A percentile compares a stretch with the other conserved stretches of the same genome.
Conservation (phyloP, 2,888 invertebrate genomes). For the Saturnia pavonia region DNA sequence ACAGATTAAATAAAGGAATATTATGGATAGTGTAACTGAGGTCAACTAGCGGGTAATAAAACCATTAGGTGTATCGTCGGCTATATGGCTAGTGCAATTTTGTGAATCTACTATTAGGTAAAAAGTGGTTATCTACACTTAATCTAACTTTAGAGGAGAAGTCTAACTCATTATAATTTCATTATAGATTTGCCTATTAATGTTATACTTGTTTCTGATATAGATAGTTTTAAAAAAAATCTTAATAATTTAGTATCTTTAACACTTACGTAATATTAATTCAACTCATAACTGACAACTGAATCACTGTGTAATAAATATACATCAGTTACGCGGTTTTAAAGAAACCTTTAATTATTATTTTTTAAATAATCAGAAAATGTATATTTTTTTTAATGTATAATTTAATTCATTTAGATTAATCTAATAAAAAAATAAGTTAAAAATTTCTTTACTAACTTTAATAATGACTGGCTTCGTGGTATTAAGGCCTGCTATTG, state of each 20-base stretch:
- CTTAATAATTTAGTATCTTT: background rate
- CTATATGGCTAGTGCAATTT: background rate
- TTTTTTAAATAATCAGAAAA: too few relatives aligned
- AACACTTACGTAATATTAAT: background rate
- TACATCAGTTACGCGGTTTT: background rate
- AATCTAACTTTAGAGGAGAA: background rate
- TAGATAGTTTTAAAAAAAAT: background rate
- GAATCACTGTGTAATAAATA: background rate
- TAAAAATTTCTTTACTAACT: too few relatives aligned
- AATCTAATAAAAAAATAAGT: too few relatives aligned
- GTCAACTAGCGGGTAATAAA: background rate
- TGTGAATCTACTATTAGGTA: background rate
- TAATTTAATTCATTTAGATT: too few relatives aligned
- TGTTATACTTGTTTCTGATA: background rate
- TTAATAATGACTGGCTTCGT: too few relatives aligned
- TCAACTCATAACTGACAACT: background rate
- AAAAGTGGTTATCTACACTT: background rate
- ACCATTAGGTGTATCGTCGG: background rate
- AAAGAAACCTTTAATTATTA: background rate
- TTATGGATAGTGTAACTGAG: background rate
- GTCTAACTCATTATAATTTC: background rate
- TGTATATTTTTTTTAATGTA: too few relatives aligned
- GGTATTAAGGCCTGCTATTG: too few relatives aligned
- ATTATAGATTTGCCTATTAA: background rate
- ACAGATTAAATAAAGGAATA: background rate